Percentiles rank a stretch among this genome's conserved stretches.
Evolutionary conservation across 1,140 invertebrate genomes (phyloP).

Genomic region (Trachymyrmex septentrionalis): DNA sequence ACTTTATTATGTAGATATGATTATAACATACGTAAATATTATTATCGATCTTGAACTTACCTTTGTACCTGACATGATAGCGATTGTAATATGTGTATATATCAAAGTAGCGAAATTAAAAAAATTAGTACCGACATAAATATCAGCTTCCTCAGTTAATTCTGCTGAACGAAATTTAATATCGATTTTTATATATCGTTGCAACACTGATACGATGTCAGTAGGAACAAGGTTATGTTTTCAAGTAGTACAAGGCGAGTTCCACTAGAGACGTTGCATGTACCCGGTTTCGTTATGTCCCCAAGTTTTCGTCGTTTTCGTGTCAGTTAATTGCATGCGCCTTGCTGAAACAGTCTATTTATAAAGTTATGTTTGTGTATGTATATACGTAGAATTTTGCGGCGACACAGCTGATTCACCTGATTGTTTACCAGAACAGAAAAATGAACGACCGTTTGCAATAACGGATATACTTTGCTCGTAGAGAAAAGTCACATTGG

Average conservation of each 20-base stretch:
- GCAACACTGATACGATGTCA: neutral
- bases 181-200: neutral
- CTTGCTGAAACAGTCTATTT: constrained; percentile 37
- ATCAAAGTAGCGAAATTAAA: neutral
- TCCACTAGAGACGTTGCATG: constrained; percentile 25
- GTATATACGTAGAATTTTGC: constrained; percentile 17
- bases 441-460: constrained; percentile 57
- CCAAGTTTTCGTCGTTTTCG: constrained; percentile 40
- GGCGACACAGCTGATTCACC: constrained; percentile 63
- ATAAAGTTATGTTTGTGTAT: constrained; percentile 25
- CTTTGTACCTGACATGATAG: constrained; percentile 60
- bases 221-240: neutral
- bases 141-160: neutral
- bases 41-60: constrained; percentile 31
- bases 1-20: neutral
- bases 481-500: neutral
- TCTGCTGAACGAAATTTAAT: neutral
- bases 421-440: constrained; percentile 69
- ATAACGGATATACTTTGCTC: constrained; percentile 35
- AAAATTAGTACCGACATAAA: neutral
- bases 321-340: neutral
- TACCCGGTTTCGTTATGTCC: neutral
- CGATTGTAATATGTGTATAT: neutral
- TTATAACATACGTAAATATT: neutral
- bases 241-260: neutral